Percentiles rank a stretch among this genome's conserved stretches.
Conservation (phyloP, 2,888 invertebrate species). For the Iselma pallidipennis region DNA sequence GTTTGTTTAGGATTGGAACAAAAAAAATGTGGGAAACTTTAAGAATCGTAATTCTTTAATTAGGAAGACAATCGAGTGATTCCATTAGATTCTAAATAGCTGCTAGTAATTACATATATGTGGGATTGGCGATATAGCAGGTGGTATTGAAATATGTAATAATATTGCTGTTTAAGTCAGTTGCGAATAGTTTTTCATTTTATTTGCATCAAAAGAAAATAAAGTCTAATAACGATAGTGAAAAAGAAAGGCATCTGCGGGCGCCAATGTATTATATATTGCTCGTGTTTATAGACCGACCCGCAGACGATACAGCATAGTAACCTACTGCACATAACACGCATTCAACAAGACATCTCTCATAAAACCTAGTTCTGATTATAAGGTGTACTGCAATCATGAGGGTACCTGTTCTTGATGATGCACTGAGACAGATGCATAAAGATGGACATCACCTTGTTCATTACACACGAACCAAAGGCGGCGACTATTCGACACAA, state of each 20-base stretch:
- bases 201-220: not conserved
- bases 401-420: conserved; percentile 30
- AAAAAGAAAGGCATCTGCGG: not conserved
- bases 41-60: not conserved
- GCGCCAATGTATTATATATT: conserved; percentile 1
- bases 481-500: conserved; percentile 5
- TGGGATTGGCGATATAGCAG: not conserved
- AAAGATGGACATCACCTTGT: not conserved
- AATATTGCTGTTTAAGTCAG: not conserved
- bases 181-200: not conserved
- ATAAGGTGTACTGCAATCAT: conserved; percentile 26
- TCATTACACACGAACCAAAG: not conserved
- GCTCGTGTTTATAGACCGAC: conserved; percentile 18
- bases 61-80: no score
- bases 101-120: not conserved
- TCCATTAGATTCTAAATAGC: no score
- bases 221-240: not conserved
- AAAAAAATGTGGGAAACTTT: not conserved
- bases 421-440: conserved; percentile 18
- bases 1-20: no score
- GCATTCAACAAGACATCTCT: conserved; percentile 34
- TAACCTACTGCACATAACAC: conserved; percentile 40
- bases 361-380: conserved; percentile 40
- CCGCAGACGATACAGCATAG: conserved; percentile 40
- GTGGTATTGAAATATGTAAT: not conserved